Conservation (phyloP, 2,888 invertebrate genomes). For the Cataglyphis rosenhaueri region DNA sequence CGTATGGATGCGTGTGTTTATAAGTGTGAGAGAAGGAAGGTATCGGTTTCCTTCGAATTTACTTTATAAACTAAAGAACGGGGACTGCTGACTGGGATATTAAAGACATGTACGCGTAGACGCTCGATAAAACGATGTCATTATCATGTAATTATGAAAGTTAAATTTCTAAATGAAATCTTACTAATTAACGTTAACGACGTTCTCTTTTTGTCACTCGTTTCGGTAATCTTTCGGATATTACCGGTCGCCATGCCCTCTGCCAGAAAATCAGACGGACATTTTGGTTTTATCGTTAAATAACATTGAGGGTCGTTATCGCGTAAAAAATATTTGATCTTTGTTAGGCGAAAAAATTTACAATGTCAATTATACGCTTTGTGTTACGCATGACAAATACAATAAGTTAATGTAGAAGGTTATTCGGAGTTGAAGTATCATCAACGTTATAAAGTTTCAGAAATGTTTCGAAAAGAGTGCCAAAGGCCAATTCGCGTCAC, state of each 20-base stretch:
- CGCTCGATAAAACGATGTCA: slow-evolving; percentile 72
- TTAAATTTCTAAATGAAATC: slow-evolving; percentile 78
- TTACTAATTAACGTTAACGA: slow-evolving; percentile 79
- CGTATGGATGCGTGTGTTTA: neutral
- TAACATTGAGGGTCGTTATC: neutral
- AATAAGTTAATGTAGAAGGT: slow-evolving; percentile 7
- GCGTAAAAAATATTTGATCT: neutral
- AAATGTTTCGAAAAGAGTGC: slow-evolving; percentile 22
- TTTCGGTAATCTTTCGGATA: slow-evolving; percentile 47
- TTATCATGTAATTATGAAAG: slow-evolving; percentile 81
- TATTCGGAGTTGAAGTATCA: slow-evolving; percentile 26
- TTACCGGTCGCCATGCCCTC: neutral
- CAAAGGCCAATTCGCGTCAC: slow-evolving; percentile 23
- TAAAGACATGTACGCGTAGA: slow-evolving; percentile 59
- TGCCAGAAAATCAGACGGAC: slow-evolving; percentile 19
- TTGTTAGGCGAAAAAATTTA: neutral
- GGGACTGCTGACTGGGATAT: neutral
- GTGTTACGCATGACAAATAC: neutral
- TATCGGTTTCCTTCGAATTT: slow-evolving; percentile 69
- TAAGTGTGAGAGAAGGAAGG: neutral
- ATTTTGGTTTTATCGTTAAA: slow-evolving; percentile 12
- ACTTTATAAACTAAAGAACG: slow-evolving; percentile 68
- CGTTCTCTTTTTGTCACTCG: slow-evolving; percentile 71
- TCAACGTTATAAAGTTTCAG: slow-evolving; percentile 21
- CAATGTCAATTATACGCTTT: neutral